Conservation (phyloP, 2,113 vertebrate genomes). For the Trematomus loennbergii region DNA sequence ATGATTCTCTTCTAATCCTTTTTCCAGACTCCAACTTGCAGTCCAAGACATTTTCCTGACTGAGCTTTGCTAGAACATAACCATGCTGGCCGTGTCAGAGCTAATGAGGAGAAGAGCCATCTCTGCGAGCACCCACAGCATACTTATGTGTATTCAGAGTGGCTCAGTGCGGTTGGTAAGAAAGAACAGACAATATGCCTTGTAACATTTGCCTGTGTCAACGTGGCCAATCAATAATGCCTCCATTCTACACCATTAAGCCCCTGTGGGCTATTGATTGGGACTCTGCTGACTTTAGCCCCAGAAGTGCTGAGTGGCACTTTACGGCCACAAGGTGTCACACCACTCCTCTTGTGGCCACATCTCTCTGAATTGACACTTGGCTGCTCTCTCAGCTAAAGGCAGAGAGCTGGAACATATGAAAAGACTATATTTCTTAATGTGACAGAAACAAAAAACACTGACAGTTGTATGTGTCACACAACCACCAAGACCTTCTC, state of each 20-base stretch:
- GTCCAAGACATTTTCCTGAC: constrained; percentile 26
- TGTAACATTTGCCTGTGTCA: constrained; percentile 49
- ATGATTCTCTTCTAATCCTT: neutral
- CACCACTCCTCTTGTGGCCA: constrained; percentile 41
- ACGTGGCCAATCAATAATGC: constrained; percentile 47
- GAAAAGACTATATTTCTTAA: neutral
- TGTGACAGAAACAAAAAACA: neutral
- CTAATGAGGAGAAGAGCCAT: constrained; percentile 37
- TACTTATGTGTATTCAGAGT: constrained; percentile 31
- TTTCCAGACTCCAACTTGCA: constrained; percentile 26
- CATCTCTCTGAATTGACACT: constrained; percentile 29
- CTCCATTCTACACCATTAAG: constrained; percentile 50
- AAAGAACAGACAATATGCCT: constrained; percentile 26
- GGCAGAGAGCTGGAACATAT: constrained; percentile 12
- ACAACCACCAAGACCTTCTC: neutral
- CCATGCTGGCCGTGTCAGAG: constrained; percentile 5
- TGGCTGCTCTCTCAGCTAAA: constrained; percentile 7
- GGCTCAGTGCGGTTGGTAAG: neutral
- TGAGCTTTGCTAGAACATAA: constrained; percentile 9
- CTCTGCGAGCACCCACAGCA: constrained; percentile 24
- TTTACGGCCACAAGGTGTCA: constrained; percentile 76
- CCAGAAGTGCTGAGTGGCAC: constrained; percentile 65
- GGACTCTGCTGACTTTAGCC: constrained; percentile 52
- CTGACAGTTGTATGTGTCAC: neutral
- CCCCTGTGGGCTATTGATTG: constrained; percentile 61